These are phyloP conservation scores for Clunio marinus DNA, from an alignment of 2,888 invertebrate genomes.

Conservation along the genomic window DNA sequence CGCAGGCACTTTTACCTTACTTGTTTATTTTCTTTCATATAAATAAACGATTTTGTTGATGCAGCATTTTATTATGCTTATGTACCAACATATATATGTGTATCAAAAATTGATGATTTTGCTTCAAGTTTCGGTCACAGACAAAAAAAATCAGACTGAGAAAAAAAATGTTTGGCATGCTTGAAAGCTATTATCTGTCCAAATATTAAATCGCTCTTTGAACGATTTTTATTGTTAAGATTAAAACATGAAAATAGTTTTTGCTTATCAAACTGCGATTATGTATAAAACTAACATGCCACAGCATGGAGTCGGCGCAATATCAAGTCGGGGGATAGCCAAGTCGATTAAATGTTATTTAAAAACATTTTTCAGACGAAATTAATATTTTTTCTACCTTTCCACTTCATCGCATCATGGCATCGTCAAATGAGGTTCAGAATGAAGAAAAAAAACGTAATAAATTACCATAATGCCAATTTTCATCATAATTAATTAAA, in stretches of 20 bases:
- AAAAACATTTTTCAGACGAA: too few species aligned
- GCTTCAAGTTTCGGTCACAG: background rate
- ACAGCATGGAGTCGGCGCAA: too few species aligned
- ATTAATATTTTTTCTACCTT: too few species aligned
- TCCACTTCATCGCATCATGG: background rate
- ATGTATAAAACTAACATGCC: too few species aligned
- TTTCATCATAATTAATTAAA: slow-evolving; percentile 3
- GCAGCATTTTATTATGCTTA: background rate
- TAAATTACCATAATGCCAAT: background rate
- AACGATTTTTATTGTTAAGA: too few species aligned
- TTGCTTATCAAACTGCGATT: too few species aligned
- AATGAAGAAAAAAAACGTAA: background rate
- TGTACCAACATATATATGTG: background rate
- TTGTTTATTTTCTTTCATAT: too few species aligned
- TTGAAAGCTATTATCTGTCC: background rate
- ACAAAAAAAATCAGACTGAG: background rate
- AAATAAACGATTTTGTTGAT: slow-evolving; percentile 2
- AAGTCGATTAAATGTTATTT: too few species aligned
- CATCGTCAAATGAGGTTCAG: background rate
- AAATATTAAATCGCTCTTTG: too few species aligned
- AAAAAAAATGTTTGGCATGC: slow-evolving; percentile 8
- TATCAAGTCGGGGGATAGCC: too few species aligned
- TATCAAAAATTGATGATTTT: slow-evolving; percentile 6
- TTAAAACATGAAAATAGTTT: too few species aligned
- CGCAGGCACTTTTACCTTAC: slow-evolving; percentile 24